Conservation (phyloP, 2,888 invertebrate species). For the Epicampocera succincta region DNA sequence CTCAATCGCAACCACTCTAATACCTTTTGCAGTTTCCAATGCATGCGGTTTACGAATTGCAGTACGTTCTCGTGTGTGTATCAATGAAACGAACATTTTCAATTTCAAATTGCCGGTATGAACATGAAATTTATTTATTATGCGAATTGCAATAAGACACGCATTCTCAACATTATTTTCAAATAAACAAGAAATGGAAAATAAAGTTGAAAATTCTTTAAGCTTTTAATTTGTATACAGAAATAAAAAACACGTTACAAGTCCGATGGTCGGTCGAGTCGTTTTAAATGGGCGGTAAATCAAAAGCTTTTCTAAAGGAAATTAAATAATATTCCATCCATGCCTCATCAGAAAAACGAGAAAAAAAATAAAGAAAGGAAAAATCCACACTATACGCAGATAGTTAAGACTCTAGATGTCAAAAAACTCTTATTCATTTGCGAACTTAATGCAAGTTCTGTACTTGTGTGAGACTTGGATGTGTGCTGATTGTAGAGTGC, state of each 20-base stretch:
- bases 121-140: conserved; percentile 64
- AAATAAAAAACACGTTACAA: neutral
- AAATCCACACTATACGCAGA: too few species aligned
- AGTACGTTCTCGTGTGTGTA: neutral
- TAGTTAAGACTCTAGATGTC: too few species aligned
- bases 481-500: too few species aligned
- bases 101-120: conserved; percentile 41
- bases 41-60: conserved; percentile 2
- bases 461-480: too few species aligned
- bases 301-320: too few species aligned
- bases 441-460: too few species aligned
- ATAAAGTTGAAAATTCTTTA: conserved; percentile 7
- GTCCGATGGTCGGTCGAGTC: too few species aligned
- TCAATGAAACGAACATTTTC: conserved; percentile 22
- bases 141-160: conserved; percentile 68
- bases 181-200: conserved; percentile 31
- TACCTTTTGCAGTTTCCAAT: neutral
- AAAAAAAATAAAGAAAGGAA: too few species aligned
- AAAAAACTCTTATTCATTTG: too few species aligned
- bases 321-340: too few species aligned
- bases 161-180: conserved; percentile 65
- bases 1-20: neutral
- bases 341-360: too few species aligned
- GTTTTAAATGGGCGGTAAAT: neutral
- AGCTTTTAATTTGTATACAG: neutral